These are phyloP conservation scores for Glyphotaelius pellucidus DNA, from an alignment of 2,888 invertebrate genomes.

Conservation along the genomic window DNA sequence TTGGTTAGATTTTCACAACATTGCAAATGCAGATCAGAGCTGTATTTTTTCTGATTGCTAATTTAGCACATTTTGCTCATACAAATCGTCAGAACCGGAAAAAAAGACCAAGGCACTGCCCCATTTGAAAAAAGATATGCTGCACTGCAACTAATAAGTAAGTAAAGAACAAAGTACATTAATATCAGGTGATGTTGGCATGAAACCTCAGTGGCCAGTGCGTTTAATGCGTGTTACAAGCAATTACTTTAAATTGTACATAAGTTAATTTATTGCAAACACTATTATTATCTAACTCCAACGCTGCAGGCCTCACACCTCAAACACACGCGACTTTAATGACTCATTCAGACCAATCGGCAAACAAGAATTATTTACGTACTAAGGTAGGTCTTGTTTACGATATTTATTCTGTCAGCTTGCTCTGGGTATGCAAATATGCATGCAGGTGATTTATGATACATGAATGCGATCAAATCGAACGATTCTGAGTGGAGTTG, in stretches of 20 bases:
- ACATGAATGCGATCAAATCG: neutral
- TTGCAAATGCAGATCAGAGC: neutral
- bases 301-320: neutral
- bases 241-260: neutral
- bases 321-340: neutral
- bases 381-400: neutral
- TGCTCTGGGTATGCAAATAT: neutral
- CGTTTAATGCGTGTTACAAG: neutral
- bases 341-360: neutral
- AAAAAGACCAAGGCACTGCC: neutral
- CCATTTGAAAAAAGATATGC: neutral
- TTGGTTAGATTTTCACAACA: neutral
- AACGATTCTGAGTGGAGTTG: neutral
- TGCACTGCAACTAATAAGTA: neutral
- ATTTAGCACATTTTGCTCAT: neutral
- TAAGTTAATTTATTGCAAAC: neutral
- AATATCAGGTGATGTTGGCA: neutral
- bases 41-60: neutral
- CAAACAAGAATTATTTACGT: neutral
- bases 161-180: neutral
- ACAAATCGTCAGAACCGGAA: neutral
- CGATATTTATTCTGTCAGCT: neutral
- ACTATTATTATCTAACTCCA: neutral
- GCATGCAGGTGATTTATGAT: neutral
- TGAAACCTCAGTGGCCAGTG: neutral